Conservation (phyloP, 2,113 vertebrate genomes). For the Lates calcarifer region DNA sequence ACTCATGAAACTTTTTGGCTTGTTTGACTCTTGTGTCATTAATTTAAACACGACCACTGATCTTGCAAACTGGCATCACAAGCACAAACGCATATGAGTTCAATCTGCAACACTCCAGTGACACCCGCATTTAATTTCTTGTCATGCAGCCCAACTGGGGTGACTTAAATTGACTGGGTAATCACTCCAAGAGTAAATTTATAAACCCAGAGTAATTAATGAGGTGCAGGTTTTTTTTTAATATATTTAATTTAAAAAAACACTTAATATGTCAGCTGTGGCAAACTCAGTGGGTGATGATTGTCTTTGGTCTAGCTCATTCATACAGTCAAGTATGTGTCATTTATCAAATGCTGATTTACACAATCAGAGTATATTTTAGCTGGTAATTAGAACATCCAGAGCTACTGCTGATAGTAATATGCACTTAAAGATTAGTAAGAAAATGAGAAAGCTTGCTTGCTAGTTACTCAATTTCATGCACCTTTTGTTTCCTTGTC, state of each 20-base stretch:
- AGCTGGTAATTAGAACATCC: slow-evolving; percentile 45
- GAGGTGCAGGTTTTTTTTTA: slow-evolving; percentile 16
- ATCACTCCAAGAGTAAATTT: slow-evolving; percentile 26
- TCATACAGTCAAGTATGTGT: slow-evolving; percentile 31
- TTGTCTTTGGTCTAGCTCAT: slow-evolving; percentile 37
- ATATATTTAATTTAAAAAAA: slow-evolving; percentile 11
- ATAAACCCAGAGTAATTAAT: slow-evolving; percentile 32
- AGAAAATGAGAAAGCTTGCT: neutral
- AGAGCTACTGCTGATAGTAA: neutral
- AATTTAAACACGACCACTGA: neutral
- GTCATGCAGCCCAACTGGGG: slow-evolving; percentile 20
- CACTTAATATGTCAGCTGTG: slow-evolving; percentile 28
- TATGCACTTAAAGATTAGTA: neutral
- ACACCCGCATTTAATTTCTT: slow-evolving; percentile 23
- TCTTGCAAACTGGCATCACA: slow-evolving; percentile 5
- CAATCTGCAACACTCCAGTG: slow-evolving; percentile 4
- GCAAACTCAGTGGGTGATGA: slow-evolving; percentile 31
- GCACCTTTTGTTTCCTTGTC: slow-evolving; percentile 29
- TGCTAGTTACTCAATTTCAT: slow-evolving; percentile 26
- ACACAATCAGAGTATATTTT: slow-evolving; percentile 29
- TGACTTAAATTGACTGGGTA: slow-evolving; percentile 15
- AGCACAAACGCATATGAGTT: neutral
- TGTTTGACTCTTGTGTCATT: neutral
- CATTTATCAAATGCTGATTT: slow-evolving; percentile 42
- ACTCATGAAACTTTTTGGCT: neutral